Evolutionary conservation across 1,140 invertebrate species (phyloP), one percentile per base, ranked within the genome.

Genomic region (Drosophila insularis): DNA sequence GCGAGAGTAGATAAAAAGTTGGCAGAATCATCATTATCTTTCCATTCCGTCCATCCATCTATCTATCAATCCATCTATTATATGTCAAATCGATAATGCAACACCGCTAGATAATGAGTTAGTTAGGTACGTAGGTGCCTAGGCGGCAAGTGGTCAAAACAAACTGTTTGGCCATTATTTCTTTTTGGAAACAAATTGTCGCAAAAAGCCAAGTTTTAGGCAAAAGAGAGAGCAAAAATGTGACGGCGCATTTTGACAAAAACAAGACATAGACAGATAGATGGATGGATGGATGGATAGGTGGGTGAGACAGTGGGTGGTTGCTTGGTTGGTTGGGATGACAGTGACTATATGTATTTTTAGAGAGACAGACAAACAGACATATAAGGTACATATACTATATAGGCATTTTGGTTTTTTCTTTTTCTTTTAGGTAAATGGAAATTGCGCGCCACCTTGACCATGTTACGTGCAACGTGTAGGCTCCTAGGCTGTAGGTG

Each of bases 1-100:
- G 86, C 23, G 79, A 71, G 53, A 90, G 40, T 60, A 78, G 68
- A 67, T 89, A 79, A 72, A 91, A 77, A 68, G 89, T 86, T 68
- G 89, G 89, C 78, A 91, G 71, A 69, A 90, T 54, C 80, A 90
- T 87, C 31, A 63, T 70, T n/a, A 55, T 27, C 21, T 40, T 63
- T 66, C 55, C 74, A 73, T 71, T 71, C 39, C 32, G 32, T 50
- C 59, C 74, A 73, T n/a, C n/a, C 23, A 23, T 71, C 32, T 21
- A 39, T 50, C 32, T 11, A 35, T 35, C 32, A 8, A 35, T 11
- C 60, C 79, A 74, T 71, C 39, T 40, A 39, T 53, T 27, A 50
- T 58, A 35, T 17, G 54, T n/a, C 63, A 61, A 78, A 73, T 84
- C 77, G 77, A 75, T 79, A 73, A 50, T 50, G 43, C 43, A 50